phyloP scores from a whole-genome alignment of 2,888 invertebrate genomes.

The Artemia sinica region DNA sequence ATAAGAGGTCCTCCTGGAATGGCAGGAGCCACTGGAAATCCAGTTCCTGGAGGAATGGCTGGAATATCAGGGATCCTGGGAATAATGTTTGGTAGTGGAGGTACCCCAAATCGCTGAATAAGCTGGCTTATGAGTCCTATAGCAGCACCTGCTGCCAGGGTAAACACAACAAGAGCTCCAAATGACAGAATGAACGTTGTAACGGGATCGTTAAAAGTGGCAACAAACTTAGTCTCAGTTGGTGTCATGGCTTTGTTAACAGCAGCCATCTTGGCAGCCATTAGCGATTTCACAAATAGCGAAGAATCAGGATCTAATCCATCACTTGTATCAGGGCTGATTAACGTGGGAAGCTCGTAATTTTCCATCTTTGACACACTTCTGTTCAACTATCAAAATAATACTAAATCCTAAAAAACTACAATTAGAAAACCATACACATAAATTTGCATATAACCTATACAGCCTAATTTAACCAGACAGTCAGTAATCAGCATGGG shows the following conservation, averaged over 20 bases:
- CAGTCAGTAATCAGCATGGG: too few relatives aligned
- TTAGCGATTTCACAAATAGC: not conserved
- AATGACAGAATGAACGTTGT: slow-evolving; percentile 1
- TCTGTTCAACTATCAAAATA: too few relatives aligned
- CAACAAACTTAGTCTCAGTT: not conserved
- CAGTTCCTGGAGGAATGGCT: not conserved
- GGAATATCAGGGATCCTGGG: not conserved
- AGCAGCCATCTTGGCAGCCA: slow-evolving; percentile 3
- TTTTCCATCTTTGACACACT: too few relatives aligned
- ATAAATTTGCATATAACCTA: too few relatives aligned
- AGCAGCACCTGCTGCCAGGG: not conserved
- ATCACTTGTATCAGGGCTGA: too few relatives aligned
- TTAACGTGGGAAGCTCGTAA: too few relatives aligned
- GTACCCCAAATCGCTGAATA: slow-evolving; percentile 5
- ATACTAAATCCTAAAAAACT: too few relatives aligned
- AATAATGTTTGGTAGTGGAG: not conserved
- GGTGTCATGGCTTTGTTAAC: not conserved
- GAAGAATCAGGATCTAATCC: too few relatives aligned
- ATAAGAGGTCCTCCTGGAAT: not conserved
- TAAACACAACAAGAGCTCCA: not conserved
- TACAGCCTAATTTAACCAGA: too few relatives aligned
- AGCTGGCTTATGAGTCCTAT: not conserved
- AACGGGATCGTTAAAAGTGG: not conserved
- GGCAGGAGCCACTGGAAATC: not conserved
- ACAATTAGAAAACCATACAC: too few relatives aligned